Evolutionary conservation across 1,140 invertebrate genomes (phyloP).

Genomic region (Drosophila triauraria): DNA sequence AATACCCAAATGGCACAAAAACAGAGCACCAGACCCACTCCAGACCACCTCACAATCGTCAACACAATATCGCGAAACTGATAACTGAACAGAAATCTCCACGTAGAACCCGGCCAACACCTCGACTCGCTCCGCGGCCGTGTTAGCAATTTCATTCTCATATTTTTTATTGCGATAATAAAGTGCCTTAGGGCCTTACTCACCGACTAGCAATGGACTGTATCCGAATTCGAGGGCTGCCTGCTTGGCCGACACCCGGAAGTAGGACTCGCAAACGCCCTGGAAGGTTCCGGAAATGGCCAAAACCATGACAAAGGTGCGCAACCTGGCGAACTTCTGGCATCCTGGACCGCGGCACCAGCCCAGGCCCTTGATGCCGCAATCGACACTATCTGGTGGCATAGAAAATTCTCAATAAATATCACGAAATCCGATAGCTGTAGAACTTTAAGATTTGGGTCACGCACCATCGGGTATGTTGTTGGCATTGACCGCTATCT

Average conservation of each 20-base stretch:
- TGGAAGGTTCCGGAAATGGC: slow-evolving; percentile 86
- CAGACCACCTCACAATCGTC: slow-evolving; percentile 47
- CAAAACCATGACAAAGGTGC: slow-evolving; percentile 86
- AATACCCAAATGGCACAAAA: neutral
- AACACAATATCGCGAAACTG: slow-evolving; percentile 79
- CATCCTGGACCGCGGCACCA: slow-evolving; percentile 86
- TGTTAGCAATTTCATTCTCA: slow-evolving; percentile 13
- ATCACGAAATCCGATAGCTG: neutral
- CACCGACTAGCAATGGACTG: slow-evolving; percentile 86
- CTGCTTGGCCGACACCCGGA: slow-evolving; percentile 86
- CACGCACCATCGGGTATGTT: slow-evolving; percentile 78
- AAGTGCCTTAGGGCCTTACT: slow-evolving; percentile 36
- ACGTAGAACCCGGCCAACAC: slow-evolving; percentile 58
- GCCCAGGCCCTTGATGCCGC: slow-evolving; percentile 87
- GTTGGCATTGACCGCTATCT: slow-evolving; percentile 77
- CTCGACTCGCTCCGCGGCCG: slow-evolving; percentile 7
- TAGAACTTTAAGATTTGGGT: slow-evolving; percentile 7
- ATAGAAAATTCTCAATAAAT: slow-evolving; percentile 6
- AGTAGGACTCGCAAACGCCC: slow-evolving; percentile 86
- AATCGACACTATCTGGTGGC: slow-evolving; percentile 86
- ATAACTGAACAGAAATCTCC: slow-evolving; percentile 54
- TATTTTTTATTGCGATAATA: slow-evolving; percentile 48
- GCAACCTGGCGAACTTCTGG: slow-evolving; percentile 87
- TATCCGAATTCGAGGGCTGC: slow-evolving; percentile 86
- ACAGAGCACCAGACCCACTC: slow-evolving; percentile 17